These are phyloP conservation scores for Drosophila planitibia DNA, from an alignment of 2,888 invertebrate genomes.

Conservation along the genomic window DNA sequence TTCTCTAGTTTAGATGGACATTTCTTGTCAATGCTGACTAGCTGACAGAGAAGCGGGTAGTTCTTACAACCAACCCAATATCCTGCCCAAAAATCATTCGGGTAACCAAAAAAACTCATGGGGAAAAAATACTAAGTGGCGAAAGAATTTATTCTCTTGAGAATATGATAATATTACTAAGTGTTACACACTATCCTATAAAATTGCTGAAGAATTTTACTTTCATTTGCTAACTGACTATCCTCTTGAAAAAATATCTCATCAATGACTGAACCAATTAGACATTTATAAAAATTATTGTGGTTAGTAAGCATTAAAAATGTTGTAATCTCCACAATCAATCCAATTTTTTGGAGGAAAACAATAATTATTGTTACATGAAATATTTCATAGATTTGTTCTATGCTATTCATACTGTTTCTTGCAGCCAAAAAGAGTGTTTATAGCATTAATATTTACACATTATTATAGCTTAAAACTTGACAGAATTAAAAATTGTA, in stretches of 20 bases:
- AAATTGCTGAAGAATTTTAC: neutral
- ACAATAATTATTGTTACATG: neutral
- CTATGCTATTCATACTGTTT: neutral
- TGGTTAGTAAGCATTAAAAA: too few relatives aligned
- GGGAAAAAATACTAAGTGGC: neutral
- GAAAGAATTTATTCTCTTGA: neutral
- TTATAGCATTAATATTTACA: neutral
- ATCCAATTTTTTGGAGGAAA: neutral
- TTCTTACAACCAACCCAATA: slow-evolving; percentile 1
- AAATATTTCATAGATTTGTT: neutral
- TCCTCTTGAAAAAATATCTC: neutral
- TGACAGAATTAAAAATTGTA: too few relatives aligned
- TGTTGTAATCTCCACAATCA: neutral
- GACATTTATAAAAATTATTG: neutral
- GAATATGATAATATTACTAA: neutral
- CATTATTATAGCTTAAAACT: too few relatives aligned
- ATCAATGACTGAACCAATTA: neutral
- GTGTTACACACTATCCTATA: neutral
- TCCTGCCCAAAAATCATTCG: neutral
- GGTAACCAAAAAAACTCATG: neutral
- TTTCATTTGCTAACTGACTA: neutral
- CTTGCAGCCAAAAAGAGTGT: neutral
- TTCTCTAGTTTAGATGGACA: slow-evolving; percentile 31
- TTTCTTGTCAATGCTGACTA: slow-evolving; percentile 39
- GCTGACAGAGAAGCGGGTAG: slow-evolving; percentile 24